Evolutionary conservation across 2,888 invertebrate species (phyloP).

Genomic region (Scotopteryx bipunctaria): DNA sequence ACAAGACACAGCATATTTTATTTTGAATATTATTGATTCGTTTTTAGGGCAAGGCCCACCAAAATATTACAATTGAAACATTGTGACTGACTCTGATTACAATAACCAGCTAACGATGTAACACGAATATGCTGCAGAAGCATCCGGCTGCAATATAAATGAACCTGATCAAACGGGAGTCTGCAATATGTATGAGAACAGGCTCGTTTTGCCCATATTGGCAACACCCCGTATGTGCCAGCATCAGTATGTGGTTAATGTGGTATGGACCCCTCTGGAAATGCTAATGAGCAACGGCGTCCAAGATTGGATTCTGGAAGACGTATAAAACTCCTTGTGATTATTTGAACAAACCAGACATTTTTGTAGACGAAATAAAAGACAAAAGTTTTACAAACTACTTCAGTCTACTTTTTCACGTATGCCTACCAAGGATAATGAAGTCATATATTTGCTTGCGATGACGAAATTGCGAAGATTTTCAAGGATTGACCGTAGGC

Average conservation of each 20-base stretch:
- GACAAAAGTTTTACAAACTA: too few relatives aligned
- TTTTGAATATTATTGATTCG: too few relatives aligned
- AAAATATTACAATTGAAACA: slow-evolving; percentile 10
- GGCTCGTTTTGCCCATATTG: slow-evolving; percentile 64
- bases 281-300: slow-evolving; percentile 52
- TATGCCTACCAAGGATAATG: too few relatives aligned
- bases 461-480: too few relatives aligned
- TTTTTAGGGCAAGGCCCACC: too few relatives aligned
- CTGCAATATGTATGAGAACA: slow-evolving; percentile 62
- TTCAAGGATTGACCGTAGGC: too few relatives aligned
- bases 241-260: slow-evolving; percentile 50
- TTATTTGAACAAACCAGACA: too few relatives aligned
- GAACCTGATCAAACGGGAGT: slow-evolving; percentile 57
- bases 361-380: background rate
- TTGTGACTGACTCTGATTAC: slow-evolving; percentile 1
- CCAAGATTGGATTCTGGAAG: slow-evolving; percentile 13
- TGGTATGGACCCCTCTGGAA: slow-evolving; percentile 44
- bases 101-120: slow-evolving; percentile 40
- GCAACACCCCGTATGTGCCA: slow-evolving; percentile 41
- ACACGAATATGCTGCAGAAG: slow-evolving; percentile 49
- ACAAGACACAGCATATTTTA: too few relatives aligned
- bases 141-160: slow-evolving; percentile 65
- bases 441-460: too few relatives aligned
- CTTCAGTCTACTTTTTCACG: too few relatives aligned
- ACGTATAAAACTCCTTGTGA: slow-evolving; percentile 7